Conservation (phyloP, 2,888 invertebrate genomes). For the Xiphydria camelus region DNA sequence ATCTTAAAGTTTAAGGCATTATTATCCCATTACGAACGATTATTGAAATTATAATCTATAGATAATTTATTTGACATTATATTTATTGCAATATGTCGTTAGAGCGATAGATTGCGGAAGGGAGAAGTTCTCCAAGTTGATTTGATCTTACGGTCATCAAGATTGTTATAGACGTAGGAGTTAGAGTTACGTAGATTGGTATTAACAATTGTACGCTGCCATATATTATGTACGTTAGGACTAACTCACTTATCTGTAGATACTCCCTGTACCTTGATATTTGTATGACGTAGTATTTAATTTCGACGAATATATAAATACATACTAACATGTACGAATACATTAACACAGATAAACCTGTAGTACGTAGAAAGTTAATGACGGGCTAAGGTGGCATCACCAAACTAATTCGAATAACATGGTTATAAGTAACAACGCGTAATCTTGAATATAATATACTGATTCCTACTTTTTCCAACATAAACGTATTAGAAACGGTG, state of each 20-base stretch:
- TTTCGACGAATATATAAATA: constrained; percentile 27
- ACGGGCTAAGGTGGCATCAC: background rate
- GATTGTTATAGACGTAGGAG: background rate
- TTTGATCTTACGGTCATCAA: constrained; percentile 32
- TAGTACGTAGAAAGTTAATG: background rate
- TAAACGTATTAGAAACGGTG: background rate
- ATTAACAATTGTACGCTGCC: constrained; percentile 19
- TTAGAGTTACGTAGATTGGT: background rate
- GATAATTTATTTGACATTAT: constrained; percentile 22
- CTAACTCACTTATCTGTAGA: constrained; percentile 44
- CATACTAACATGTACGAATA: constrained; percentile 18
- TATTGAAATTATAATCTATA: constrained; percentile 38
- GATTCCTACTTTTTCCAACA: too few relatives aligned
- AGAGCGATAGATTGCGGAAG: too few relatives aligned
- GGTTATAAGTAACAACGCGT: too few relatives aligned
- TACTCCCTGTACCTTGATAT: constrained; percentile 54
- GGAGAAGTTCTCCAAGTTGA: constrained; percentile 32
- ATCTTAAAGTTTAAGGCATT: constrained; percentile 45
- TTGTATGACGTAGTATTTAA: constrained; percentile 46
- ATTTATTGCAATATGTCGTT: constrained; percentile 35
- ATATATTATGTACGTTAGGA: constrained; percentile 36
- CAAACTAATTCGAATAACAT: too few relatives aligned
- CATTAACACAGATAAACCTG: constrained; percentile 8
- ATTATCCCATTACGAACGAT: constrained; percentile 33
- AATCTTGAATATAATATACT: too few relatives aligned